Conservation (phyloP, 2,888 invertebrate species). For the Orchesellides sinensis region DNA sequence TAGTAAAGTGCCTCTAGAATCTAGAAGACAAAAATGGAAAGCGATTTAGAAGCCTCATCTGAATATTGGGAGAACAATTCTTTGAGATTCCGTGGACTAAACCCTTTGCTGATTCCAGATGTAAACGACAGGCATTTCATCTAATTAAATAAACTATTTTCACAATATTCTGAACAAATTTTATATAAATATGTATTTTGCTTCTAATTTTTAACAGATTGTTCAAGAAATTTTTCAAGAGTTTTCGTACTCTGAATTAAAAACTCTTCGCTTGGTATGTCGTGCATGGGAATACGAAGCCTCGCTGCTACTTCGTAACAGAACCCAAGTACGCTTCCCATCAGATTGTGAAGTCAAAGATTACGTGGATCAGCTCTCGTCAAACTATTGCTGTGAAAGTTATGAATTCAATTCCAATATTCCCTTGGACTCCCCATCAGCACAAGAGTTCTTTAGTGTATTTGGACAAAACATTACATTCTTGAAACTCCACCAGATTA, state of each 20-base stretch:
- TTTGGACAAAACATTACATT: slow-evolving; percentile 56
- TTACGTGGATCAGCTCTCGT: slow-evolving; percentile 34
- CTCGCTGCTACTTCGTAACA: slow-evolving; percentile 27
- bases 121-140: slow-evolving; percentile 39
- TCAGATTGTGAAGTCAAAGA: slow-evolving; percentile 16
- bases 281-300: slow-evolving; percentile 67
- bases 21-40: neutral
- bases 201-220: no score
- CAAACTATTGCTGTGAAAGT: slow-evolving; percentile 63
- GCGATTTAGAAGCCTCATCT: neutral
- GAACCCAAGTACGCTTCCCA: slow-evolving; percentile 62
- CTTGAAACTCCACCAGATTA: slow-evolving; percentile 61
- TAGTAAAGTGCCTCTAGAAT: no score
- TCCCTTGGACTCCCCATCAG: slow-evolving; percentile 12
- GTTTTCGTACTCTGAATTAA: slow-evolving; percentile 61
- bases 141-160: neutral
- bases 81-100: slow-evolving; percentile 27
- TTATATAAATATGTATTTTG: no score
- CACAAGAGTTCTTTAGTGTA: slow-evolving; percentile 42
- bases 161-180: neutral
- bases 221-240: slow-evolving; percentile 49
- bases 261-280: slow-evolving; percentile 57
- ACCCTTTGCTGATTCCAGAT: slow-evolving; percentile 64
- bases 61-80: slow-evolving; percentile 43
- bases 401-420: slow-evolving; percentile 60